phyloP scores from a whole-genome alignment of 53 echinoderm and acorn worm genomes.

The Crossaster papposus region DNA sequence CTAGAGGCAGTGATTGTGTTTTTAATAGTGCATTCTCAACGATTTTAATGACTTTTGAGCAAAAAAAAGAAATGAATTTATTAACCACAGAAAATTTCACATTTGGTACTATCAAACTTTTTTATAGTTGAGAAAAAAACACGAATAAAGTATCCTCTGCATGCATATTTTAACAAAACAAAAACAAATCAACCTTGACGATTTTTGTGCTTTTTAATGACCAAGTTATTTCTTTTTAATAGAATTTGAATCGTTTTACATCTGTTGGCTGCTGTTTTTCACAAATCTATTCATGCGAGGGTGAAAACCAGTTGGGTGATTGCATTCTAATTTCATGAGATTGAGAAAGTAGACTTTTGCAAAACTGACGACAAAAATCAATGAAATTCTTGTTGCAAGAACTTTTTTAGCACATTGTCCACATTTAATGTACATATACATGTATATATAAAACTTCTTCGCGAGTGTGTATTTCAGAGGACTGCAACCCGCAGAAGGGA shows the following conservation, averaged over 20 bases:
- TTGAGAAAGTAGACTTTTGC: neutral
- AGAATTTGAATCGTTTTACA: conserved; percentile 5
- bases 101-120: neutral
- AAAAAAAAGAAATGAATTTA: conserved; percentile 18
- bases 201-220: conserved; percentile 24
- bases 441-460: neutral
- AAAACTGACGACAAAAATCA: neutral
- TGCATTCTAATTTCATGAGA: neutral
- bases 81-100: neutral
- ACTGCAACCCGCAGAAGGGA: neutral
- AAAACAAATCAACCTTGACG: neutral
- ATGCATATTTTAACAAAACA: conserved; percentile 30
- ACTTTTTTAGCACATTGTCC: conserved; percentile 12
- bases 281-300: neutral
- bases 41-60: conserved; percentile 4
- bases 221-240: conserved; percentile 4
- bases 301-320: neutral
- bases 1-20: neutral
- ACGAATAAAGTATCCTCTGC: neutral
- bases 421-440: conserved; percentile 34
- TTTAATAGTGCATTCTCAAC: neutral
- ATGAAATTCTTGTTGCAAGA: neutral
- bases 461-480: neutral
- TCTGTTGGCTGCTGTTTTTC: neutral
- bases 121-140: conserved; percentile 14